Base-by-base conservation (phyloP, 2,888 invertebrate genomes). In the Drosophila mimetica region DNA sequence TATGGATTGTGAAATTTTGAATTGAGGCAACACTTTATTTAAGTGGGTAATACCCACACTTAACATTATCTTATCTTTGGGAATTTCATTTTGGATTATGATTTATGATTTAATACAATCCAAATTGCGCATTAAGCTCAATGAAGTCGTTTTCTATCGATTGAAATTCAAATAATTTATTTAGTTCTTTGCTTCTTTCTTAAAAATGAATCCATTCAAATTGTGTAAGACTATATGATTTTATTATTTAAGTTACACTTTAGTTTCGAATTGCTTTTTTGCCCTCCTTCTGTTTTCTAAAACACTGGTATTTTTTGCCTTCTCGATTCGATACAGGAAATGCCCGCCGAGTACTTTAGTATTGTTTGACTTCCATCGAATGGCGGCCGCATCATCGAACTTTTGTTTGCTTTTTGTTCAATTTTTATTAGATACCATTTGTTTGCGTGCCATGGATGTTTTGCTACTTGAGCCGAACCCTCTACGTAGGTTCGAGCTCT, bases 401-500 rank as follows among this genome's bases (percentile, higher is more conserved):
- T 67, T 74, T 41, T 69, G 72, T 77, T 79, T 47, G 48, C 47
- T 36, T 42, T 50, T 61, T 34, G 32, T 36, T 46, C 50, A 63
- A 64, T 55, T 83, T 80, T 74, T 72, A 86, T 88, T 83, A 53
- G 74, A 71, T 79, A 75, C 75, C 79, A 72, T 85, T 70, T 86
- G 66, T 73, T 72, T 71, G 66, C 55, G 50, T 58, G 73, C 55
- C 66, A 34, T 50, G 60, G 52, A 42, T 57, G 66, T 46, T 39
- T 39, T 71, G 64, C 66, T 57, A 67, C 67, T 75, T 47, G 67
- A 53, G 63, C 54, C 36, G 66, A 69, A 28, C 50, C 76, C 64
- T 36, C 52, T n/a, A 51, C 11, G 30, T 30, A 11, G n/a, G 51
- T 14, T 52, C 34, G 42, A 30, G 74, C 75, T 71, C 71, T 76